These are phyloP conservation scores for Eurystomus glaucurus DNA, from an alignment of 2,797 vertebrate genomes.

Conservation along the genomic window DNA sequence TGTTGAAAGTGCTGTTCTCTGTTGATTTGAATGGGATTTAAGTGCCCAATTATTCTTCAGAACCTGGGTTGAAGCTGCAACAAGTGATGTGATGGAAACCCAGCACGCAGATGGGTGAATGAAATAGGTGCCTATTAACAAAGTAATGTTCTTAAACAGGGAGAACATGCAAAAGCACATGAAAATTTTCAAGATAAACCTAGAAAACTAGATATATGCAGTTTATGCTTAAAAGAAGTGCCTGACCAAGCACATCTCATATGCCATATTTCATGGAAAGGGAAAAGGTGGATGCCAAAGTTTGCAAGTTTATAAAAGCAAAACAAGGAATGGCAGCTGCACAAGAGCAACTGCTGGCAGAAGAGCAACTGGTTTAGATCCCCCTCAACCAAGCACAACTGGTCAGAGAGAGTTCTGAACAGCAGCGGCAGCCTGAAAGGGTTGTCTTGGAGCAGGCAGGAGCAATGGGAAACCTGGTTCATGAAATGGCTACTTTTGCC, in stretches of 20 bases:
- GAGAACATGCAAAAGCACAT: background rate
- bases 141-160: background rate
- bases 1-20: background rate
- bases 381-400: background rate
- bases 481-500: background rate
- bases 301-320: background rate
- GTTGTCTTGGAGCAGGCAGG: background rate
- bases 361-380: background rate
- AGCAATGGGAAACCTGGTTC: background rate
- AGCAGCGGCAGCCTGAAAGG: background rate
- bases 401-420: background rate
- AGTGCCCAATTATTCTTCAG: background rate
- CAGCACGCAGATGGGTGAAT: background rate
- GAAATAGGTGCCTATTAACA: background rate
- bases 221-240: background rate
- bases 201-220: background rate
- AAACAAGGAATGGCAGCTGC: background rate
- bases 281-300: background rate
- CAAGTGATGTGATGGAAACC: background rate
- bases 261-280: background rate
- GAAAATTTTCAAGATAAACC: background rate
- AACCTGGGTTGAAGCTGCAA: background rate
- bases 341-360: background rate
- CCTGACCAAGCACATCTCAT: background rate
- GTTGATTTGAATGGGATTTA: background rate